phyloP scores from a whole-genome alignment of 2,888 invertebrate genomes.

The Ennomos erosarius region DNA sequence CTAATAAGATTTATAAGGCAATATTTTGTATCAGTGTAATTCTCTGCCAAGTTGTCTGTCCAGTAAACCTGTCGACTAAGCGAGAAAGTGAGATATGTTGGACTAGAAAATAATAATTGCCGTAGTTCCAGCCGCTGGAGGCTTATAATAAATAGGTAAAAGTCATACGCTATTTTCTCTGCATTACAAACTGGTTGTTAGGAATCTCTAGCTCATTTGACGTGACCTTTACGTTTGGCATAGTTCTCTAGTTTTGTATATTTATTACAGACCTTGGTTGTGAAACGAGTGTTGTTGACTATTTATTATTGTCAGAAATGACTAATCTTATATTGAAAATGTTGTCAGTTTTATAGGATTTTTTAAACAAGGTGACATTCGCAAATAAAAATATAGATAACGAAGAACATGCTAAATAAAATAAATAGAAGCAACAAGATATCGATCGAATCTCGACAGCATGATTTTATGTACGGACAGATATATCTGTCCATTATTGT shows the following conservation, averaged over 20 bases:
- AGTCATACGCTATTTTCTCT: conserved; percentile 14
- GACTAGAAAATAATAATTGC: conserved; percentile 38
- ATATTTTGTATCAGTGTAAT: not conserved
- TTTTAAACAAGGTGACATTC: too few relatives aligned
- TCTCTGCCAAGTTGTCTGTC: conserved; percentile 1
- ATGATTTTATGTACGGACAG: too few relatives aligned
- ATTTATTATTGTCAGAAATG: not conserved
- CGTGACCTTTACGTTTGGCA: conserved; percentile 16
- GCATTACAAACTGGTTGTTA: conserved; percentile 11
- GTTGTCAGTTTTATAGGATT: too few relatives aligned
- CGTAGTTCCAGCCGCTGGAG: conserved; percentile 15
- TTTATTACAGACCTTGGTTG: conserved; percentile 8
- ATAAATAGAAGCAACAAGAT: too few relatives aligned
- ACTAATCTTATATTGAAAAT: too few relatives aligned
- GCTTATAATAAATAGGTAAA: conserved; percentile 25
- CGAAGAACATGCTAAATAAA: too few relatives aligned
- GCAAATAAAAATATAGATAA: too few relatives aligned
- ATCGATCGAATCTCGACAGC: too few relatives aligned
- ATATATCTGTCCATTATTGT: too few relatives aligned
- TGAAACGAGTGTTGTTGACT: not conserved
- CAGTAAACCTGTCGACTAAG: conserved; percentile 20
- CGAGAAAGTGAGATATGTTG: conserved; percentile 32
- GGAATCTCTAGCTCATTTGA: conserved; percentile 12
- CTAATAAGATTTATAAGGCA: not conserved
- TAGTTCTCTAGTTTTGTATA: conserved; percentile 11